Percentiles rank a stretch among this genome's conserved stretches.
These are phyloP conservation scores for Malacosoma neustria DNA, from an alignment of 2,888 invertebrate species.

Conservation along the genomic window DNA sequence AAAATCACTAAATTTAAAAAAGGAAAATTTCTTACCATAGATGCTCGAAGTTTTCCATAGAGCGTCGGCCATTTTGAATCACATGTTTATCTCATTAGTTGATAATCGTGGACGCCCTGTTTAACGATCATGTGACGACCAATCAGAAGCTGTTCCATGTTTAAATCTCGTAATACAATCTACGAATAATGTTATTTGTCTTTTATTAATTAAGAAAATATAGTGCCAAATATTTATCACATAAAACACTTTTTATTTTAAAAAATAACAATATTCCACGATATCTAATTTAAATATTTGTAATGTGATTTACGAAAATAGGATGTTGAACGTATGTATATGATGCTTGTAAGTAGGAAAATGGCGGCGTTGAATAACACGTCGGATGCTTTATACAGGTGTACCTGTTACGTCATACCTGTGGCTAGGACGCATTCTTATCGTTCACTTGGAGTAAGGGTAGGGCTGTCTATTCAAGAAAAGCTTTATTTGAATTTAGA, in stretches of 20 bases:
- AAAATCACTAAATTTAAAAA: conserved; percentile 7
- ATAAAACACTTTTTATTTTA: conserved; percentile 21
- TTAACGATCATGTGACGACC: conserved; percentile 49
- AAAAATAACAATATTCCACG: conserved; percentile 7
- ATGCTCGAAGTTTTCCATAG: conserved; percentile 29
- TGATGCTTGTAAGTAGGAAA: conserved; percentile 37
- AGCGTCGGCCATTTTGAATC: conserved; percentile 63
- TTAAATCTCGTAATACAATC: conserved; percentile 32
- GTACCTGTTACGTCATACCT: conserved; percentile 66
- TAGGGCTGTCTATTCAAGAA: conserved; percentile 7
- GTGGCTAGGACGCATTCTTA: conserved; percentile 48
- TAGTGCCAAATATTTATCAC: conserved; percentile 30
- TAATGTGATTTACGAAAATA: conserved; percentile 17
- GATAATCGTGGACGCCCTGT: conserved; percentile 34
- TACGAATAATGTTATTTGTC: conserved; percentile 25
- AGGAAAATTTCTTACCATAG: conserved; percentile 40
- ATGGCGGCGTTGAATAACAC: conserved; percentile 44
- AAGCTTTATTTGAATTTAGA: no score
- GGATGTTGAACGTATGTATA: conserved; percentile 25
- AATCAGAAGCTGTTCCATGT: conserved; percentile 39
- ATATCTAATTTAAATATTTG: conserved; percentile 7
- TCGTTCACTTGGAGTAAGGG: conserved; percentile 23
- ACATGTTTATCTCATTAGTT: conserved; percentile 54
- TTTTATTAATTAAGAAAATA: conserved; percentile 12
- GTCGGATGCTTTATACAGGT: conserved; percentile 58